These are phyloP conservation scores for Cheilosia vulpina DNA, from an alignment of 2,888 invertebrate genomes.

Conservation along the genomic window DNA sequence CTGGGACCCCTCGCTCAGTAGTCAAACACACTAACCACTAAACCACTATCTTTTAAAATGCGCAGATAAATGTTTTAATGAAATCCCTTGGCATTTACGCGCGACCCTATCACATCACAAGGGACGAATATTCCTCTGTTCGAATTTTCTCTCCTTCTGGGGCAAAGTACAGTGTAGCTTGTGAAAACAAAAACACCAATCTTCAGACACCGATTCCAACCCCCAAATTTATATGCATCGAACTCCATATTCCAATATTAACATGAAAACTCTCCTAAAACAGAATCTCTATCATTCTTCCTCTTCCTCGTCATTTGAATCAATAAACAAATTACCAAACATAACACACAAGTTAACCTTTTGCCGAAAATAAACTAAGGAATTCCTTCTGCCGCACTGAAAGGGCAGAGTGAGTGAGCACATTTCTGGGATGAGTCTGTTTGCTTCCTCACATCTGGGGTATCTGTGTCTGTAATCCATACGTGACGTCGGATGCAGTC, in stretches of 20 bases:
- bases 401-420: background rate
- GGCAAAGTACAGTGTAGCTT: too few species aligned
- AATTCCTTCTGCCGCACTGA: background rate
- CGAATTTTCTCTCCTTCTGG: too few species aligned
- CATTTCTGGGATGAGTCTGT: background rate
- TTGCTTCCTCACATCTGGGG: background rate
- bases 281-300: background rate
- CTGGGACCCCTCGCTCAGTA: too few species aligned
- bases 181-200: too few species aligned
- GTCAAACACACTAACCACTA: too few species aligned
- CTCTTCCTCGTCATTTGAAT: background rate
- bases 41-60: too few species aligned
- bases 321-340: slow-evolving; percentile 2
- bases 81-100: too few species aligned
- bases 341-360: slow-evolving; percentile 2
- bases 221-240: too few species aligned
- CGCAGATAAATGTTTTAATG: too few species aligned
- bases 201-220: too few species aligned
- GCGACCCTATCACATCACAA: too few species aligned
- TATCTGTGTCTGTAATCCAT: background rate
- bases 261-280: background rate
- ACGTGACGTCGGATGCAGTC: slow-evolving; percentile 18
- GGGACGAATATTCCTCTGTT: too few species aligned
- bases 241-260: background rate
- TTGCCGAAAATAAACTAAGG: slow-evolving; percentile 21